phyloP scores from a whole-genome alignment of 1,140 invertebrate species.

The Zaprionus africanus region DNA sequence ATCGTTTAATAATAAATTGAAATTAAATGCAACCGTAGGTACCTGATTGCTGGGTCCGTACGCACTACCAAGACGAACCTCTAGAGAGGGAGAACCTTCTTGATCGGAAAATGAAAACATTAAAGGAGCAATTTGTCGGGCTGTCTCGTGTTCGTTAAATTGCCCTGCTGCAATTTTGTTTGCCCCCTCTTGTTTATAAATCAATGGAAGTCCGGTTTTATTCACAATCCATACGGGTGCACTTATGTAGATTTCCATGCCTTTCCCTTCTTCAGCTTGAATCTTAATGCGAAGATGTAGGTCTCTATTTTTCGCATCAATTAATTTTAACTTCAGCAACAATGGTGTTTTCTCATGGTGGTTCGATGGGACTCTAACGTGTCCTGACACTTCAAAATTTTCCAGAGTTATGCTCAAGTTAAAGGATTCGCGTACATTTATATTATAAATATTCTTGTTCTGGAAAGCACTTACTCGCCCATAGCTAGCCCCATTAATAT shows the following conservation, averaged over 20 bases:
- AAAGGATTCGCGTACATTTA: slow-evolving; percentile 89
- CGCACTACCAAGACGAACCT: slow-evolving; percentile 79
- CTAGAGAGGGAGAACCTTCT: slow-evolving; percentile 88
- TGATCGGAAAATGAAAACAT: slow-evolving; percentile 97
- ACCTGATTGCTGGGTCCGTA: slow-evolving; percentile 73
- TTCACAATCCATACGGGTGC: slow-evolving; percentile 98
- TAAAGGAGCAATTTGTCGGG: slow-evolving; percentile 95
- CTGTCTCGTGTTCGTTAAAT: slow-evolving; percentile 97
- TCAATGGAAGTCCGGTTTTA: slow-evolving; percentile 96
- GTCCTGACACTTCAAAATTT: slow-evolving; percentile 90
- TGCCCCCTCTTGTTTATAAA: slow-evolving; percentile 96
- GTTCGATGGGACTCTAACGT: slow-evolving; percentile 86
- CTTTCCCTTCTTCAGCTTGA: slow-evolving; percentile 77
- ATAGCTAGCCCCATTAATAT: slow-evolving; percentile 84
- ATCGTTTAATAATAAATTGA: neutral
- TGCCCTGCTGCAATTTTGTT: slow-evolving; percentile 94
- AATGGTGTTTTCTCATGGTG: slow-evolving; percentile 80
- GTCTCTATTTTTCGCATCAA: slow-evolving; percentile 89
- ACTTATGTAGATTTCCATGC: slow-evolving; percentile 90
- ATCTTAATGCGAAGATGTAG: slow-evolving; percentile 90
- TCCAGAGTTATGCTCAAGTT: slow-evolving; percentile 91
- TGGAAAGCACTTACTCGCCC: slow-evolving; percentile 87
- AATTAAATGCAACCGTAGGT: neutral
- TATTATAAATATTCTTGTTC: slow-evolving; percentile 85
- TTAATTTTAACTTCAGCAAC: slow-evolving; percentile 86